Percentiles rank a stretch among this genome's conserved stretches.
phyloP scores from a whole-genome alignment of 2,888 invertebrate genomes.

The Cheilosia impressa region DNA sequence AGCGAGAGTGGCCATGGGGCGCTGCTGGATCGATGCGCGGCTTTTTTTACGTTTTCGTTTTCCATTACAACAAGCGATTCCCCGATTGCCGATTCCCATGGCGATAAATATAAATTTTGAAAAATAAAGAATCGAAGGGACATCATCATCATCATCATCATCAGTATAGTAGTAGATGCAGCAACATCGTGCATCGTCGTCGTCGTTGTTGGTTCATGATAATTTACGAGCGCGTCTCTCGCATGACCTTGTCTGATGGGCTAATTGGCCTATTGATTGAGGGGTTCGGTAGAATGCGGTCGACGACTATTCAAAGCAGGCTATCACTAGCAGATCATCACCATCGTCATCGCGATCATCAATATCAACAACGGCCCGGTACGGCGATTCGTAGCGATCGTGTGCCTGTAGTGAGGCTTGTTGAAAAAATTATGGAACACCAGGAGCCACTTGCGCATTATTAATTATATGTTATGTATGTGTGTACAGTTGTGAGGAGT shows the following conservation, averaged over 20 bases:
- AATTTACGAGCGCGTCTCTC: constrained; percentile 50
- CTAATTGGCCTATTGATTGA: constrained; percentile 65
- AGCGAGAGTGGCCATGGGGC: constrained; percentile 36
- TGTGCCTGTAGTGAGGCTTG: constrained; percentile 30
- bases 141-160: constrained; percentile 18
- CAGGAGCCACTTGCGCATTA: constrained; percentile 57
- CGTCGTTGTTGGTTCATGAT: constrained; percentile 30
- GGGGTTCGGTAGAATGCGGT: constrained; percentile 42
- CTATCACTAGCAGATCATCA: constrained; percentile 46
- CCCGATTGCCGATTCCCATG: constrained; percentile 36
- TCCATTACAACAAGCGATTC: not conserved
- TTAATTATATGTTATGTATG: constrained; percentile 38
- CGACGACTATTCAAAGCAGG: constrained; percentile 56
- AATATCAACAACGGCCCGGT: constrained; percentile 48
- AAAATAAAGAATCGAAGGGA: constrained; percentile 36
- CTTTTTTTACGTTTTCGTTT: not conserved
- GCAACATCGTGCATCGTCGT: constrained; percentile 4
- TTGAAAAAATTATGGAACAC: constrained; percentile 62
- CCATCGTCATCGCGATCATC: constrained; percentile 60
- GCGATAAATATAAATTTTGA: constrained; percentile 58
- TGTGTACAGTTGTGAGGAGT: not conserved
- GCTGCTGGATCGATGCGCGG: constrained; percentile 18
- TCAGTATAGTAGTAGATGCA: not conserved
- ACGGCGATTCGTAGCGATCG: not conserved
- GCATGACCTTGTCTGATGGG: constrained; percentile 70